phyloP scores from a whole-genome alignment of 2,113 vertebrate species.

The Gallinago paraguaiae region DNA sequence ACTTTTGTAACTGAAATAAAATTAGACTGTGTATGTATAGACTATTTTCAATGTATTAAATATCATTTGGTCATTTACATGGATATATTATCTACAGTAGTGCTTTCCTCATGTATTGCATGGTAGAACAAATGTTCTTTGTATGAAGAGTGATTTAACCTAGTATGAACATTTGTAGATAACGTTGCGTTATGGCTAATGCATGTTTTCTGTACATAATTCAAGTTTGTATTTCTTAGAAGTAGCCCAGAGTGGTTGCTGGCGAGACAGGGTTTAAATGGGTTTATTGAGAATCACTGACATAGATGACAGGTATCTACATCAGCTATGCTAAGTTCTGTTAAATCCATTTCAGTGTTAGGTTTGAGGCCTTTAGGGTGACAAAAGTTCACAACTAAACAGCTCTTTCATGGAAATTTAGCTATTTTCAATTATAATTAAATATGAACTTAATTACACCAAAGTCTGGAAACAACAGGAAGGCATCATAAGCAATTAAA shows the following conservation, averaged over 20 bases:
- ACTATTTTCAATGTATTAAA: not conserved
- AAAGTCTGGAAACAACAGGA: constrained; percentile 16
- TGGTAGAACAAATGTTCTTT: not conserved
- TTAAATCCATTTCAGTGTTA: not conserved
- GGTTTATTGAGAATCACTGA: not conserved
- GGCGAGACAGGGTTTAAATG: not conserved
- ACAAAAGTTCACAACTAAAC: not conserved
- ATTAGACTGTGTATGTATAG: not conserved
- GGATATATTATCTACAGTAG: not conserved
- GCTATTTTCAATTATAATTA: constrained; percentile 9
- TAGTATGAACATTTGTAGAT: not conserved
- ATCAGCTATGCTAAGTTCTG: not conserved
- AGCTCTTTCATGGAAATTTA: not conserved
- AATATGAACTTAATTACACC: not conserved
- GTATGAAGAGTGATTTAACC: not conserved
- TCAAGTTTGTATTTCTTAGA: not conserved
- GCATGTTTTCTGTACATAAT: not conserved
- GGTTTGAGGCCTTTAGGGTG: not conserved
- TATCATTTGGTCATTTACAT: not conserved
- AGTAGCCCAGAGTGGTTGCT: not conserved
- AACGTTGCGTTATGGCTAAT: not conserved
- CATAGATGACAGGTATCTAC: not conserved
- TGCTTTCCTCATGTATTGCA: not conserved
- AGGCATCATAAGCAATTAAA: not conserved
- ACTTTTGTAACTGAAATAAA: not conserved